These are phyloP conservation scores for Laspeyria flexula DNA, from an alignment of 2,888 invertebrate genomes.

Conservation along the genomic window DNA sequence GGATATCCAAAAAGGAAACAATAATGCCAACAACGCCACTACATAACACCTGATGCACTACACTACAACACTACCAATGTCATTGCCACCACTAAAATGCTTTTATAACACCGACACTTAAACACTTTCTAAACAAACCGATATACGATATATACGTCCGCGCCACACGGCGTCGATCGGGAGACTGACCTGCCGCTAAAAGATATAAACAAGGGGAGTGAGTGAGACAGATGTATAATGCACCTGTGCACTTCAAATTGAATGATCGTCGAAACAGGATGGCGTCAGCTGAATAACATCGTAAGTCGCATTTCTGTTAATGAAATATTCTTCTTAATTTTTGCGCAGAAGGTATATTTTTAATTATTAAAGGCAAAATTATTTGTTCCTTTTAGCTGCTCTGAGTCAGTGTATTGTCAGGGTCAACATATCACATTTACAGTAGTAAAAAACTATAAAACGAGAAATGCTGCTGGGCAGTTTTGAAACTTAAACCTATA, in stretches of 20 bases:
- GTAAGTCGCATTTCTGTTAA: conserved; percentile 43
- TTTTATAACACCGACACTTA: conserved; percentile 49
- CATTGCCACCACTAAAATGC: conserved; percentile 48
- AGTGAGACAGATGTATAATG: conserved; percentile 69
- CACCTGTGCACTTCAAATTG: conserved; percentile 83
- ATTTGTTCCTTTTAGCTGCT: conserved; percentile 34
- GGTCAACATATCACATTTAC: too few species aligned
- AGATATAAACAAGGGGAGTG: conserved; percentile 65
- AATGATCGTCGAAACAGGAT: conserved; percentile 70
- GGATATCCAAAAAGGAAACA: conserved; percentile 56
- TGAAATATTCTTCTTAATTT: conserved; percentile 33
- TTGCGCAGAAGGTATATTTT: conserved; percentile 18
- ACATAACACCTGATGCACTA: conserved; percentile 46
- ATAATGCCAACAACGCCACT: conserved; percentile 62
- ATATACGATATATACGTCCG: conserved; percentile 51
- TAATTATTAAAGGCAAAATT: conserved; percentile 17
- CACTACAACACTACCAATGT: conserved; percentile 50
- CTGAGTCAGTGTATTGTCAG: conserved; percentile 72
- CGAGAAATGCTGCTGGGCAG: too few species aligned
- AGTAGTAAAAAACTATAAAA: too few species aligned
- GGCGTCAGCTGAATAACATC: conserved; percentile 43
- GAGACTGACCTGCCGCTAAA: conserved; percentile 65
- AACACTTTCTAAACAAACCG: conserved; percentile 60
- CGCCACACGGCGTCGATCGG: conserved; percentile 49
- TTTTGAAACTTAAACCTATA: too few species aligned